phyloP scores from a whole-genome alignment of 1,140 invertebrate genomes.

The Eriosoma lanigerum region DNA sequence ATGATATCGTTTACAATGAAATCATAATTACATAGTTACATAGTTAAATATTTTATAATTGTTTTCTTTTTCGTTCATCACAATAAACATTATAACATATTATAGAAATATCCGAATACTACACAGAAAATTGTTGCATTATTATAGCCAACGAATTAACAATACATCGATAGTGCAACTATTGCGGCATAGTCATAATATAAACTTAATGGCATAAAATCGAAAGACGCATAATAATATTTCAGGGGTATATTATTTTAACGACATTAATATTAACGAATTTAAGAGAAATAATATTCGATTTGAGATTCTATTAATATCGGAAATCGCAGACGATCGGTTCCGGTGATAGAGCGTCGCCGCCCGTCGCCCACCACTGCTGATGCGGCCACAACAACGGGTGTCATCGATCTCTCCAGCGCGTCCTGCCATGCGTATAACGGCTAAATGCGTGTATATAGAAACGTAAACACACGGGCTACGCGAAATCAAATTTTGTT shows the following conservation, averaged over 20 bases:
- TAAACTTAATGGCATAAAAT: too few relatives aligned
- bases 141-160: too few relatives aligned
- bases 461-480: not conserved
- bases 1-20: too few relatives aligned
- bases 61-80: too few relatives aligned
- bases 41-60: too few relatives aligned
- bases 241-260: not conserved
- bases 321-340: slow-evolving; percentile 38
- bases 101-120: too few relatives aligned
- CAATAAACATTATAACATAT: too few relatives aligned
- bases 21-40: too few relatives aligned
- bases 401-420: slow-evolving; percentile 50
- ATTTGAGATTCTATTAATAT: slow-evolving; percentile 6
- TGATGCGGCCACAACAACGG: not conserved
- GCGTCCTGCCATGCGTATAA: slow-evolving; percentile 47
- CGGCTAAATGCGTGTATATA: slow-evolving; percentile 25
- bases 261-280: not conserved
- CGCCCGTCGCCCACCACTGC: not conserved
- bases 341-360: slow-evolving; percentile 16
- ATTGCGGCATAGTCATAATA: too few relatives aligned
- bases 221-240: not conserved
- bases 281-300: not conserved
- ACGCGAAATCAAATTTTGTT: slow-evolving; percentile 9
- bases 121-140: too few relatives aligned
- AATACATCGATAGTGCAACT: too few relatives aligned